Base-by-base conservation (phyloP, 2,797 vertebrate genomes). In the Schizopygopsis pylzovi region DNA sequence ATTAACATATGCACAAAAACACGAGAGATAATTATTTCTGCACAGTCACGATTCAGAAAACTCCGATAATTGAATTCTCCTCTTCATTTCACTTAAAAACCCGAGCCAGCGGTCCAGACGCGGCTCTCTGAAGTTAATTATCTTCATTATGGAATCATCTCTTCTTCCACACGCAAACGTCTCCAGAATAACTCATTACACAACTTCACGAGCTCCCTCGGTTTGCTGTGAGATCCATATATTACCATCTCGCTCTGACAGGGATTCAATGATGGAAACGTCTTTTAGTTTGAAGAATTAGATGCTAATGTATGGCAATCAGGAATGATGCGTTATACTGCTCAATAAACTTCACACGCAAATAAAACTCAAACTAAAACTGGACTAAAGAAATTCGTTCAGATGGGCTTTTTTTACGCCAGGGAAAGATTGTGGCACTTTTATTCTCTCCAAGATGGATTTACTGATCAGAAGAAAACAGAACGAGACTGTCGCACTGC, bases 1-100 rank as follows among this genome's bases (percentile, higher is more conserved):
- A 91, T 93, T 93, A 87, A 84, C 85, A 76, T 84, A 89, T 82
- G 89, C 86, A 86, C 86, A 43, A 90, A 90, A 89, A 91, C 90
- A 92, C 75, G 79, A 81, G n/a, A 85, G 89, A 85, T 90, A 91
- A 92, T 90, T 90, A 71, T 59, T 20, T 85, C 82, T 81, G 47
- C 54, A 47, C 83, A 88, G 81, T 79, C 70, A 83, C 81, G 70
- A 83, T 47, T 83, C 41, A 83, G 18, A 83, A 83, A 89, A 15
- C 15, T 89, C 85, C 77, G 81, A 87, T 86, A 91, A 92, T 39
- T 61, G 76, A 25, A 90, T 87, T 90, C 83, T 82, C 28, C 82
- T 56, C 80, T 85, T 80, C 70, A 86, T 84, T 54, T 81, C 56
- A 87, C 82, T 90, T 90, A 84, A 76, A 73, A 54, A 79, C 87